Conservation (phyloP, 2,113 vertebrate species). For the Elgaria multicarinata region DNA sequence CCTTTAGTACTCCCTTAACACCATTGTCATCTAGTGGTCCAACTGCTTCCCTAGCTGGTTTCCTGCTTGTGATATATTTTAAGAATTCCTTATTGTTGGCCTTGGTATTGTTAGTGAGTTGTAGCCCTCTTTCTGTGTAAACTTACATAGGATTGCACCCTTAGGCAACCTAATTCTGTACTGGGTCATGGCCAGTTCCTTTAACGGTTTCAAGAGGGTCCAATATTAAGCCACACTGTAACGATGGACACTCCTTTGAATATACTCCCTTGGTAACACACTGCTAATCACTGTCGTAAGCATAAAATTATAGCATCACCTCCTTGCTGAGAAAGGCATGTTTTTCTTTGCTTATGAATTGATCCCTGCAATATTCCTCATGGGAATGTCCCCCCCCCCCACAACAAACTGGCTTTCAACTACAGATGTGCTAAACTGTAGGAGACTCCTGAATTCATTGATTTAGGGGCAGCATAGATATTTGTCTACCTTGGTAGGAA, state of each 20-base stretch:
- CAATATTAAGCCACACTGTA: constrained; percentile 53
- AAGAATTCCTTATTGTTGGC: no score
- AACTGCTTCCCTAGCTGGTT: no score
- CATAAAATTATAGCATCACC: constrained; percentile 59
- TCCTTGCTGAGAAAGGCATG: constrained; percentile 77
- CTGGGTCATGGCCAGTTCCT: background rate
- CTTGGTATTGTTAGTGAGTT: no score
- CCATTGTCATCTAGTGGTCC: no score
- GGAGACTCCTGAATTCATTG: constrained; percentile 69
- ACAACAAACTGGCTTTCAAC: constrained; percentile 65
- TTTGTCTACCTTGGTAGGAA: constrained; percentile 68
- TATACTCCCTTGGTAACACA: constrained; percentile 15
- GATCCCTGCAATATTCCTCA: constrained; percentile 68
- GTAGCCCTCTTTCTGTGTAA: no score
- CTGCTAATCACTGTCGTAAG: constrained; percentile 73
- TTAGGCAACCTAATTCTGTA: background rate
- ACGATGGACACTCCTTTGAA: constrained; percentile 69
- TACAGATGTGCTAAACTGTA: constrained; percentile 73
- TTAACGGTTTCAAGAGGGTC: constrained; percentile 53
- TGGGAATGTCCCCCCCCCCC: constrained; percentile 31
- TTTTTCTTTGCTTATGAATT: constrained; percentile 77
- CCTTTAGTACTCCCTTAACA: no score
- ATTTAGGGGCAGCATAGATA: constrained; percentile 67
- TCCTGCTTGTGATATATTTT: no score
- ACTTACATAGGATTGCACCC: no score